These are phyloP conservation scores for Girardinus metallicus DNA, from an alignment of 2,797 vertebrate genomes.

Conservation along the genomic window DNA sequence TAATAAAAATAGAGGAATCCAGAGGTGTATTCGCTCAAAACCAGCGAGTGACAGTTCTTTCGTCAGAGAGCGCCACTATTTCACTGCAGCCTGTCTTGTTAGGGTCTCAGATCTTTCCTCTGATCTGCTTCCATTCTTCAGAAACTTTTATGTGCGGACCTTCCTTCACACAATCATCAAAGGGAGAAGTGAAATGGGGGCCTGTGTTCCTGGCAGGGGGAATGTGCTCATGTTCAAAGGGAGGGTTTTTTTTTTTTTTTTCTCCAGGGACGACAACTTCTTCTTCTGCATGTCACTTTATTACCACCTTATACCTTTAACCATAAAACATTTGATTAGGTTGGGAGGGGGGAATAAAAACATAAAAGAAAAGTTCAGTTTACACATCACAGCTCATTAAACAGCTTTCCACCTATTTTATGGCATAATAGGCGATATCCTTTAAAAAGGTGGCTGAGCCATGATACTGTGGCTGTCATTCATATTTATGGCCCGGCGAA, in stretches of 20 bases:
- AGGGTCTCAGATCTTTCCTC: constrained; percentile 53
- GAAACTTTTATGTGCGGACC: constrained; percentile 28
- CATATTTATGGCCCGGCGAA: constrained; percentile 47
- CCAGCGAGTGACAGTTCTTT: constrained; percentile 14
- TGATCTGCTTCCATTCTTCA: constrained; percentile 50
- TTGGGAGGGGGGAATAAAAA: neutral
- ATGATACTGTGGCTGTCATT: constrained; percentile 45
- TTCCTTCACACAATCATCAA: constrained; percentile 52
- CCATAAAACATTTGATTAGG: constrained; percentile 23
- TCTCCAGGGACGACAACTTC: neutral
- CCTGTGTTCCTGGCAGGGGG: constrained; percentile 10
- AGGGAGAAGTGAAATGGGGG: constrained; percentile 28
- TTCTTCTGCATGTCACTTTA: constrained; percentile 30
- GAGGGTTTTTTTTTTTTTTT: neutral
- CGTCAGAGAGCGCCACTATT: constrained; percentile 17
- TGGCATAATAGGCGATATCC: constrained; percentile 49
- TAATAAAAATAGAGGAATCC: neutral
- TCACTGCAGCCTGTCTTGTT: constrained; percentile 35
- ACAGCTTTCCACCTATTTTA: constrained; percentile 59
- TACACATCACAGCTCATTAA: constrained; percentile 57
- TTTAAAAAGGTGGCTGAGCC: constrained; percentile 23
- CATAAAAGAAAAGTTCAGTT: constrained; percentile 24
- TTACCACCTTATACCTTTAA: constrained; percentile 29
- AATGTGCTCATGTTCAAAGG: neutral
- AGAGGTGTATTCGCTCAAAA: constrained; percentile 21